A percentile compares a stretch with the other conserved stretches of the same genome.
Conservation (phyloP, 2,113 vertebrate genomes). For the Channa maculata region DNA sequence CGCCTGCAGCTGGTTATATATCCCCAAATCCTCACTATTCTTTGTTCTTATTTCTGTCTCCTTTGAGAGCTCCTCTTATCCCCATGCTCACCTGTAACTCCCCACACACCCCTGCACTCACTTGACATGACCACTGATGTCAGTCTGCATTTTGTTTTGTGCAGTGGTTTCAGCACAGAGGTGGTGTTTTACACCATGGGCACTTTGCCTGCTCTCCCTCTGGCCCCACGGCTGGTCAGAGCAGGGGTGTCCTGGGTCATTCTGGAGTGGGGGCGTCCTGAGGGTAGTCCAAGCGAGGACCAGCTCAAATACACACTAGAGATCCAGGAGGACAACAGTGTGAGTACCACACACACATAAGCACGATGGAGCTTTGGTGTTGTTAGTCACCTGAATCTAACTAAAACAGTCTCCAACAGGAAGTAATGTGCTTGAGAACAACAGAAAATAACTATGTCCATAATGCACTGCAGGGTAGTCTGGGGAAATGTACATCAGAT, state of each 20-base stretch:
- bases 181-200: conserved; percentile 94
- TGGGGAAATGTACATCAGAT: too few species aligned
- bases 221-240: conserved; percentile 91
- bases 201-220: conserved; percentile 91
- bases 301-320: conserved; percentile 93
- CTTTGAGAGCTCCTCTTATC: too few species aligned
- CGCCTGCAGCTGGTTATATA: not conserved
- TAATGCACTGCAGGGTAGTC: too few species aligned
- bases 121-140: not conserved
- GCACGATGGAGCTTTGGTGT: not conserved
- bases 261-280: conserved; percentile 93
- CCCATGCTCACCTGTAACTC: not conserved
- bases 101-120: not conserved
- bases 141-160: conserved; percentile 1
- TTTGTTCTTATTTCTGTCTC: too few species aligned
- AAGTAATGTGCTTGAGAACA: too few species aligned
- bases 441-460: too few species aligned
- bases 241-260: conserved; percentile 94
- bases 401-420: too few species aligned
- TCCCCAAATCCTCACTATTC: not conserved
- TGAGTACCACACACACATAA: conserved; percentile 72
- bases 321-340: conserved; percentile 95
- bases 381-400: too few species aligned
- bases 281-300: conserved; percentile 91
- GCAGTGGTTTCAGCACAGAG: conserved; percentile 94